phyloP scores from a whole-genome alignment of 2,888 invertebrate genomes.

The Sarcophaga rosellei region DNA sequence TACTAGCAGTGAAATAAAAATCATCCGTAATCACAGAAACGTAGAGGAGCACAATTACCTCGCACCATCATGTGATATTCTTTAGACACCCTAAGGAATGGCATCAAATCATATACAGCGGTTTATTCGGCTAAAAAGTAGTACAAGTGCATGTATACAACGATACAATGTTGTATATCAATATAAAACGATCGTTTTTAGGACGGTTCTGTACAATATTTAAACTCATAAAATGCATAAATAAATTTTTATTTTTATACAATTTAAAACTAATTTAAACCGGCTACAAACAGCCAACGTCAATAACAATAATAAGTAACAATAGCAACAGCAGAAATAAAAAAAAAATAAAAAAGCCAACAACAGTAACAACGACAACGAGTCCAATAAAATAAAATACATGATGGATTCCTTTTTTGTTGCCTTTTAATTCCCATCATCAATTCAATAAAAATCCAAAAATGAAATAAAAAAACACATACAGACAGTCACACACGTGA shows the following conservation, averaged over 20 bases:
- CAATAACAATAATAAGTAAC: slow-evolving; percentile 32
- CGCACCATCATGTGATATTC: slow-evolving; percentile 38
- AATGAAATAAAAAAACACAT: not conserved
- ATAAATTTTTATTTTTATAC: slow-evolving; percentile 63
- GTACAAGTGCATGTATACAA: not conserved
- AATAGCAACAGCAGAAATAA: slow-evolving; percentile 6
- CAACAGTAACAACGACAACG: not conserved
- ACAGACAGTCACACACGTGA: not conserved
- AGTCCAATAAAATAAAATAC: slow-evolving; percentile 31
- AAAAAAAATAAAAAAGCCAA: not conserved
- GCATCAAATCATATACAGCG: slow-evolving; percentile 2
- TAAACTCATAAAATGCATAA: slow-evolving; percentile 60
- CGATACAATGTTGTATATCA: not conserved
- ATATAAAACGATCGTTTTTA: not conserved
- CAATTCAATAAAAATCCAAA: slow-evolving; percentile 55
- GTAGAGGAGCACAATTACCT: slow-evolving; percentile 33
- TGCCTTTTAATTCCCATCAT: slow-evolving; percentile 59
- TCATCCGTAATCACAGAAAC: slow-evolving; percentile 11
- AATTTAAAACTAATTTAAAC: slow-evolving; percentile 67
- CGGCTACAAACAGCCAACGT: slow-evolving; percentile 41
- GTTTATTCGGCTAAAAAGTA: not conserved
- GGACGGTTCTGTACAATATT: slow-evolving; percentile 14
- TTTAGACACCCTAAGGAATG: slow-evolving; percentile 52
- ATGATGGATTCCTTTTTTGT: slow-evolving; percentile 58
- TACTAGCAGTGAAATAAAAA: not conserved